Evolutionary conservation across 64 coral and sea anemone species (phyloP).

Genomic region (Montipora cactus): DNA sequence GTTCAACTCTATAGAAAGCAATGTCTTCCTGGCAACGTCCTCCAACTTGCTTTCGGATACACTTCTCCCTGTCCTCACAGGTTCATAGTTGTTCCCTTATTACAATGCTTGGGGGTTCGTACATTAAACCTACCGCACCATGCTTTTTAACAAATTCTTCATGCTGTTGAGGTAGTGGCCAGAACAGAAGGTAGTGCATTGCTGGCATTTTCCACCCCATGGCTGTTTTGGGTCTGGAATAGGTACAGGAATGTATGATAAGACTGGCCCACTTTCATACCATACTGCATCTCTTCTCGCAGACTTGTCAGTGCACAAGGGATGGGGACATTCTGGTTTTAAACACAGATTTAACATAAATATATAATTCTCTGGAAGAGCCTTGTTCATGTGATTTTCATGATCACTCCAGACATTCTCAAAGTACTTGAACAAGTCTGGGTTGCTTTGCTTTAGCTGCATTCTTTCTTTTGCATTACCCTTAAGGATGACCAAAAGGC

Average conservation of each 20-base stretch:
- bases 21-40: constrained; percentile 52
- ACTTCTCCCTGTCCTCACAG: constrained; percentile 15
- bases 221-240: constrained; percentile 66
- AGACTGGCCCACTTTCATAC: constrained; percentile 35
- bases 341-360: constrained; percentile 67
- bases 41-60: constrained; percentile 16
- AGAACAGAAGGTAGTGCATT: constrained; percentile 36
- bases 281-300: constrained; percentile 11
- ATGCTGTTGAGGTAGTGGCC: constrained; percentile 61
- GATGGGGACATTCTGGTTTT: constrained; percentile 51
- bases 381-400: constrained; percentile 47
- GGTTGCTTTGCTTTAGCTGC: constrained; percentile 37
- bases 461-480: not conserved
- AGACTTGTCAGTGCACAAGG: constrained; percentile 22
- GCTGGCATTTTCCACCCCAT: constrained; percentile 67
- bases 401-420: constrained; percentile 38
- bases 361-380: constrained; percentile 66
- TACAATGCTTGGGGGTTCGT: constrained; percentile 41
- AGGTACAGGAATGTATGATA: constrained; percentile 50
- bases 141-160: constrained; percentile 60
- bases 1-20: constrained; percentile 64
- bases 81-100: constrained; percentile 63
- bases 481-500: not conserved
- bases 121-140: constrained; percentile 27
- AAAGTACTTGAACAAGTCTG: constrained; percentile 56